Evolutionary conservation across 2,113 vertebrate genomes (phyloP).

Genomic region (Spilogale gracilis): DNA sequence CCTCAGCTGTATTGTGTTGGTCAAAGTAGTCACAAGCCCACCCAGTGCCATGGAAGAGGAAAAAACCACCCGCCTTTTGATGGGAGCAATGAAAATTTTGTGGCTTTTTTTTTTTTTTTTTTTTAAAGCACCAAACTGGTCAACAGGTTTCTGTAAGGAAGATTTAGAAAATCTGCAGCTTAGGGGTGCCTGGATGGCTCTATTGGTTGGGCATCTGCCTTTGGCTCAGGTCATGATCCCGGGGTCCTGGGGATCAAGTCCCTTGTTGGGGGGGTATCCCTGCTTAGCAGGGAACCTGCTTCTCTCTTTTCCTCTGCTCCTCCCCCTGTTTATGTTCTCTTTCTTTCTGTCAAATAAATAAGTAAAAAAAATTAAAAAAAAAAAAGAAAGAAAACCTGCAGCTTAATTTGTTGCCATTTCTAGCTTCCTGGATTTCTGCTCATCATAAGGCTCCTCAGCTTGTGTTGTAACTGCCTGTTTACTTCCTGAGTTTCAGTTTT

Average conservation of each 20-base stretch:
- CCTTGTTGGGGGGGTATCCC: no score
- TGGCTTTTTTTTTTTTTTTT: not conserved
- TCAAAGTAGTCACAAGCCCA: not conserved
- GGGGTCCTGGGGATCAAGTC: no score
- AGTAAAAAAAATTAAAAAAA: not conserved
- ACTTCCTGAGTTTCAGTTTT: conserved; percentile 46
- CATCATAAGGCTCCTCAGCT: not conserved
- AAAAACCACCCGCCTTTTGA: not conserved
- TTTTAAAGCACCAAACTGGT: not conserved
- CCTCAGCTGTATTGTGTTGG: not conserved
- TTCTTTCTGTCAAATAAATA: no score
- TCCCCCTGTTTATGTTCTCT: no score
- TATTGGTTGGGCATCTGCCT: no score
- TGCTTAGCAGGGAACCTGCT: no score
- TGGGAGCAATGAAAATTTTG: not conserved
- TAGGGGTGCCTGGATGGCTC: no score
- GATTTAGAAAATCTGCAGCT: not conserved
- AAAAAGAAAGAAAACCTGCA: not conserved
- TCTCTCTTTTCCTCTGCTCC: no score
- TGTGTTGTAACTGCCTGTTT: conserved; percentile 24
- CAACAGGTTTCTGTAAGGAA: not conserved
- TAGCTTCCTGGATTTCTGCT: not conserved
- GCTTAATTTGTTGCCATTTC: not conserved
- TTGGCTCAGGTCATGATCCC: no score
- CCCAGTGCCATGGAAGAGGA: not conserved